Percentiles rank a stretch among this genome's conserved stretches.
phyloP scores from a whole-genome alignment of 2,797 vertebrate species.

The Pseudomugil tenellus region DNA sequence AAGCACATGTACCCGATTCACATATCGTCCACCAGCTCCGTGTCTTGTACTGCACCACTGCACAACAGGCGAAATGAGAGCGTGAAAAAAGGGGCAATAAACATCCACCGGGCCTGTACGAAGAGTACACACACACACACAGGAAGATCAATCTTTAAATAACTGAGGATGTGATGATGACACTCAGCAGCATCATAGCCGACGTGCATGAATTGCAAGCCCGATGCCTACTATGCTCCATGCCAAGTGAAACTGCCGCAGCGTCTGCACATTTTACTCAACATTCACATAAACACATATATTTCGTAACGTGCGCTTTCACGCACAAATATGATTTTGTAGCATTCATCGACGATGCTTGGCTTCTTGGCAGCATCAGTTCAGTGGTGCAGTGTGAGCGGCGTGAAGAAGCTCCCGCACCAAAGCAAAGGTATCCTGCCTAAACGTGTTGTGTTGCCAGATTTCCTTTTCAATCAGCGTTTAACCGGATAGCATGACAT shows the following conservation, averaged over 20 bases:
- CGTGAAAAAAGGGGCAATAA: constrained; percentile 69
- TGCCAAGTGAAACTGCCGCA: constrained; percentile 83
- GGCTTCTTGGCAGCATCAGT: constrained; percentile 52
- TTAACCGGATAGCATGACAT: constrained; percentile 70
- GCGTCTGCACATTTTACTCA: constrained; percentile 70
- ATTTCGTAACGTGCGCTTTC: constrained; percentile 50
- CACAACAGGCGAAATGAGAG: constrained; percentile 60
- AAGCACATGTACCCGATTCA: constrained; percentile 72
- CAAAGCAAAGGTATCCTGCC: constrained; percentile 48
- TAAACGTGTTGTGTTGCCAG: constrained; percentile 30
- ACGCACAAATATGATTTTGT: constrained; percentile 65
- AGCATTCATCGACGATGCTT: constrained; percentile 61
- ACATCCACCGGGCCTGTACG: constrained; percentile 70
- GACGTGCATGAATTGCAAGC: constrained; percentile 77
- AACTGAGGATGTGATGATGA: constrained; percentile 81
- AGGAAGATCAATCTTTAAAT: constrained; percentile 82
- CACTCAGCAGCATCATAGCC: constrained; percentile 78
- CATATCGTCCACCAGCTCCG: constrained; percentile 58
- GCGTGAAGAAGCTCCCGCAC: constrained; percentile 55
- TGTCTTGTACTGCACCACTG: constrained; percentile 73
- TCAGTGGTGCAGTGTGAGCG: constrained; percentile 70
- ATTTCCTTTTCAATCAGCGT: constrained; percentile 46
- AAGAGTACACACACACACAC: constrained; percentile 47
- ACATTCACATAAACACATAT: constrained; percentile 59
- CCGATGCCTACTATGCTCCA: constrained; percentile 63